Percentiles rank a stretch among this genome's conserved stretches.
phyloP scores from a whole-genome alignment of 2,797 vertebrate species.

The Pogonophryne albipinna region DNA sequence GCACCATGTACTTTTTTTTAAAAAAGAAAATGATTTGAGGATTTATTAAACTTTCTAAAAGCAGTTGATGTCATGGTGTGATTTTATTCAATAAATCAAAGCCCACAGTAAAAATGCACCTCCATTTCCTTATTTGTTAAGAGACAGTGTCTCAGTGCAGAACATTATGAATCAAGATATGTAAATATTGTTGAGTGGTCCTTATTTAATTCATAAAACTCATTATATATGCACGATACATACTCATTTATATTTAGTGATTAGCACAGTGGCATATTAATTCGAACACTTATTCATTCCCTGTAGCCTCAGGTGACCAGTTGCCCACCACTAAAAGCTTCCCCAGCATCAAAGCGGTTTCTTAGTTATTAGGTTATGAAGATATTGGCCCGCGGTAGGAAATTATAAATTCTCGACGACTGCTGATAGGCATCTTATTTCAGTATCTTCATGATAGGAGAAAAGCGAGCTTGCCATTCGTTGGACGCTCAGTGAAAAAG shows the following conservation, averaged over 20 bases:
- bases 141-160: not conserved
- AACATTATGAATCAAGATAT: not conserved
- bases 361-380: slow-evolving; percentile 60
- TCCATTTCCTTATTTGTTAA: not conserved
- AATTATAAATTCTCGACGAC: slow-evolving; percentile 63
- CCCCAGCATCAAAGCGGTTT: slow-evolving; percentile 36
- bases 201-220: not conserved
- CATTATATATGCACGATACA: not conserved
- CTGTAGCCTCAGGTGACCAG: slow-evolving; percentile 24
- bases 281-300: slow-evolving; percentile 21
- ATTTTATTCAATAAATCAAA: not conserved
- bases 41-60: not conserved
- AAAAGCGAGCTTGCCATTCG: slow-evolving; percentile 46
- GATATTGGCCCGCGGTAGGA: slow-evolving; percentile 60
- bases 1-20: not conserved
- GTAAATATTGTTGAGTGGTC: not conserved
- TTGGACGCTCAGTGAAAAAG: slow-evolving; percentile 53
- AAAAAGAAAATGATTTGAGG: not conserved
- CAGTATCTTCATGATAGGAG: slow-evolving; percentile 60
- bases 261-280: slow-evolving; percentile 10
- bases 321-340: slow-evolving; percentile 23
- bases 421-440: slow-evolving; percentile 69
- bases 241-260: slow-evolving; percentile 2
- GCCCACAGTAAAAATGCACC: not conserved
- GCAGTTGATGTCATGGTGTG: not conserved